These are phyloP conservation scores for Tautogolabrus adspersus DNA, from an alignment of 2,113 vertebrate genomes.

Conservation along the genomic window DNA sequence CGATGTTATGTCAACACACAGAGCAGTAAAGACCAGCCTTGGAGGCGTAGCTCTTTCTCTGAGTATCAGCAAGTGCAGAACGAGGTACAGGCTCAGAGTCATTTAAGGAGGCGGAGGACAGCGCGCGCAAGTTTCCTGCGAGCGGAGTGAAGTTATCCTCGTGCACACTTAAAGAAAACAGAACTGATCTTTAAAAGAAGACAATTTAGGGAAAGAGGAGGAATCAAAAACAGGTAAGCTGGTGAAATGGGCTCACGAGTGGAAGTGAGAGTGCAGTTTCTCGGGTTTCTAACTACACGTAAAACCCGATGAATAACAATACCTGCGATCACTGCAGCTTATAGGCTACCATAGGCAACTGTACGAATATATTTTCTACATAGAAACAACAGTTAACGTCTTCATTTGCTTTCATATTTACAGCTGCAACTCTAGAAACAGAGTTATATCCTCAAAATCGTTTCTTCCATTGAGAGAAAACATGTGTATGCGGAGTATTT, in stretches of 20 bases:
- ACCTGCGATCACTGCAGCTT: background rate
- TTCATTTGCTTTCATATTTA: too few relatives aligned
- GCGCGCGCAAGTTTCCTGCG: constrained; percentile 4
- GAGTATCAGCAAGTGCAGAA: constrained; percentile 72
- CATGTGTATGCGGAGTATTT: too few relatives aligned
- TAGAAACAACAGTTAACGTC: too few relatives aligned
- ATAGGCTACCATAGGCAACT: too few relatives aligned
- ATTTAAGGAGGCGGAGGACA: constrained; percentile 26
- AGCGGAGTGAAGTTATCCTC: constrained; percentile 16
- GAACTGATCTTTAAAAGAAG: background rate
- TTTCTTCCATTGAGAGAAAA: too few relatives aligned
- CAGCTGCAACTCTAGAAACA: too few relatives aligned
- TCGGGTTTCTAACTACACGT: background rate
- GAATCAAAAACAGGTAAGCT: constrained; percentile 45
- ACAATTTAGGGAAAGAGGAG: background rate
- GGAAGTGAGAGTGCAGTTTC: background rate
- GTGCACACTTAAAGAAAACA: background rate
- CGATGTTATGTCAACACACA: constrained; percentile 51
- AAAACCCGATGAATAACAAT: background rate
- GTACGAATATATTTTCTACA: too few relatives aligned
- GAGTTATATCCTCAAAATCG: too few relatives aligned
- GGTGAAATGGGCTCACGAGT: background rate
- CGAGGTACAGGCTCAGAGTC: constrained; percentile 39
- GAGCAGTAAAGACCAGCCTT: constrained; percentile 52
- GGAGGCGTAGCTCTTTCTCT: constrained; percentile 67